Conservation (phyloP, 1,140 invertebrate genomes). For the Calephelis nemesis region DNA sequence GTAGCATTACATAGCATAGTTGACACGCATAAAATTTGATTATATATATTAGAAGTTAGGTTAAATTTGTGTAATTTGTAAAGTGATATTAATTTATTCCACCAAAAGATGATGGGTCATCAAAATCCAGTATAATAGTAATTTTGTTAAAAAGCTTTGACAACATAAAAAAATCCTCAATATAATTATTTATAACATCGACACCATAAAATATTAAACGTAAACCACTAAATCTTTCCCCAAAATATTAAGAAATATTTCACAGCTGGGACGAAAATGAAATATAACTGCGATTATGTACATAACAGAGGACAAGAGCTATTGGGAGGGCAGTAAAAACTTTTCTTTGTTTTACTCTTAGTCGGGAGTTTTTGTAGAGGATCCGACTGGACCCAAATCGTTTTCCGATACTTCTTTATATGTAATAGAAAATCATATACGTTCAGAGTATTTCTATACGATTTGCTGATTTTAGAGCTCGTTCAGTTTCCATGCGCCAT, state of each 20-base stretch:
- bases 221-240: slow-evolving; percentile 10
- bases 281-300: slow-evolving; percentile 10
- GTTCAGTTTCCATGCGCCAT: not conserved
- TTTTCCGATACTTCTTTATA: slow-evolving; percentile 69
- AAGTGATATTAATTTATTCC: too few species aligned
- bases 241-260: slow-evolving; percentile 14
- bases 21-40: too few species aligned
- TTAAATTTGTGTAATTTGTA: too few species aligned
- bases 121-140: not conserved
- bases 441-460: slow-evolving; percentile 34
- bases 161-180: not conserved
- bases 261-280: slow-evolving; percentile 11
- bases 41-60: too few species aligned
- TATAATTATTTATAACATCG: not conserved
- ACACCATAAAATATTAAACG: not conserved
- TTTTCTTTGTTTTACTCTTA: slow-evolving; percentile 56
- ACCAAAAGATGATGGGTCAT: too few species aligned
- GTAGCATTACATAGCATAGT: too few species aligned
- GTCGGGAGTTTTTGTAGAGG: slow-evolving; percentile 37
- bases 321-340: slow-evolving; percentile 60
- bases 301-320: slow-evolving; percentile 40
- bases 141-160: too few species aligned
- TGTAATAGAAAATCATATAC: slow-evolving; percentile 65
- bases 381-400: slow-evolving; percentile 60
- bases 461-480: slow-evolving; percentile 38